Base-by-base conservation (phyloP, 1,140 invertebrate genomes). In the Pseudomyrmex sp. region DNA sequence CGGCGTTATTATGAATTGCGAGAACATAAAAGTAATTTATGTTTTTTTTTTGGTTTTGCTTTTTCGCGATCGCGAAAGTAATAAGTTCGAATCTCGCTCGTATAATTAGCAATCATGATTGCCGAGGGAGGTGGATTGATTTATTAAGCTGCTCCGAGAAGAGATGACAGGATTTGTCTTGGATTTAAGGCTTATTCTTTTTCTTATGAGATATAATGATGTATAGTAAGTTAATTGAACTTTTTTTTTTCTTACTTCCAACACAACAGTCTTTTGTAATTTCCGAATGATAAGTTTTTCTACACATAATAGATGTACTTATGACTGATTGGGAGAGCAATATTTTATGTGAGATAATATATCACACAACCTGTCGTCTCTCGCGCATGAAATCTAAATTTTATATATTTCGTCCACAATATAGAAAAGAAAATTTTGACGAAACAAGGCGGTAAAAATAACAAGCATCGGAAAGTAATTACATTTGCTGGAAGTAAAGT, bases 91-190 rank as follows among this genome's bases (percentile, higher is more conserved):
- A 80, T 70, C 66, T 58, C 35, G 54, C 20, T 58, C 54, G 54
- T 79, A 35, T 35, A 79, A 79, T 79, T 79, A 79, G 66, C 54
- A 70, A 59, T 80, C 44, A 66, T 5, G 54, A 70, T 58, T 59
- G 58, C 76, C 46, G 20, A 12, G 12, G 20, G 13, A 54, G 59
- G 35, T 18, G 26, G 18, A 80, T 69, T 23, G 63, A 77, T 68
- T 77, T 3, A 56, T 77, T 68, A 48, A 59, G 35, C 52, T 48
- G 63, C 48, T 68, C 12, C 23, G 18, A 48, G 44, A 23, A 70
- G 52, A 7, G 20, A 59, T 44, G 54, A 79, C 4, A 26, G 44
- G 20, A 46, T n/a, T 79, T 46, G 35, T 58, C 48, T n/a, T 1
- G 26, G n/a, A 2, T n/a, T 54, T 23, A 20, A 58, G 35, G 70